phyloP scores from a whole-genome alignment of 2,797 vertebrate genomes.

The Poeciliopsis infans region DNA sequence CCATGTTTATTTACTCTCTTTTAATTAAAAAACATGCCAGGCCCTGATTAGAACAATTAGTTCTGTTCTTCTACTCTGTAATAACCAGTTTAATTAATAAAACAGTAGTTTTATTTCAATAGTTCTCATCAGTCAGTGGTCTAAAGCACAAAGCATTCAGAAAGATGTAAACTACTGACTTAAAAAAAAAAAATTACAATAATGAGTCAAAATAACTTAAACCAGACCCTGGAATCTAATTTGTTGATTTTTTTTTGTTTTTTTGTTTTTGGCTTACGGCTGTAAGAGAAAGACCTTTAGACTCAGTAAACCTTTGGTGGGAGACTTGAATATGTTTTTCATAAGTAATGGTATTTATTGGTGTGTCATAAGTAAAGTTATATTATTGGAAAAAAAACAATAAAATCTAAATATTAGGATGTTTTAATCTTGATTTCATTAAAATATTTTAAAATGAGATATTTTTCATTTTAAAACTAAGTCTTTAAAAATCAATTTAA shows the following conservation, averaged over 20 bases:
- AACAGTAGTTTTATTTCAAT: neutral
- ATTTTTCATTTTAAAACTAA: neutral
- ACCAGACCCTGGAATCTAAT: neutral
- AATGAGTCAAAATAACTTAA: neutral
- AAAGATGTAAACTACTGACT: neutral
- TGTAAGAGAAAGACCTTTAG: neutral
- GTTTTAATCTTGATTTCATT: neutral
- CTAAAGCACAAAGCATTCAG: neutral
- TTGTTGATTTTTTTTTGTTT: neutral
- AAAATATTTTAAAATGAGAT: neutral
- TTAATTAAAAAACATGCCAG: neutral
- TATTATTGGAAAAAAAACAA: neutral
- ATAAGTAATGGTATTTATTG: neutral
- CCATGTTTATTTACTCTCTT: neutral
- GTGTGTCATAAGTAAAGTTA: neutral
- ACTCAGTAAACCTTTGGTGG: neutral
- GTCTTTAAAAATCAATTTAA: neutral
- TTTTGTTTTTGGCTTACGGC: neutral
- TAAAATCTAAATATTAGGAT: neutral
- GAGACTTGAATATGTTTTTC: neutral
- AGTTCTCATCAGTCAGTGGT: neutral
- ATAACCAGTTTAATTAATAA: neutral
- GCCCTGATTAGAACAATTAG: neutral
- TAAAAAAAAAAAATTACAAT: no score
- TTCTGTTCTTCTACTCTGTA: neutral